Evolutionary conservation across 1,140 invertebrate species (phyloP).

Genomic region (Drosophila funebris): DNA sequence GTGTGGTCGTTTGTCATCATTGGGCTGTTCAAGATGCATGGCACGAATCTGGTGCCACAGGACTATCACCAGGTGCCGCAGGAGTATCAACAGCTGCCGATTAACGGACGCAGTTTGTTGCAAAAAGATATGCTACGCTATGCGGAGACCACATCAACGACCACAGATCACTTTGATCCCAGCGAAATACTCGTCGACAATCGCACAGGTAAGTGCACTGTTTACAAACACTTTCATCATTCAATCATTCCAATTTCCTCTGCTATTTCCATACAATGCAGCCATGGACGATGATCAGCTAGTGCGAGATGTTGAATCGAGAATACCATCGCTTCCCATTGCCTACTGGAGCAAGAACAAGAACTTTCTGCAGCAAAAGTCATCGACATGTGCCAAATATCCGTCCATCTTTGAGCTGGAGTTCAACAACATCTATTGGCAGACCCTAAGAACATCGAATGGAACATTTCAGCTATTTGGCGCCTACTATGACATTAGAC

Average conservation of each 20-base stretch:
- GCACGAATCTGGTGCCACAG: slow-evolving; percentile 76
- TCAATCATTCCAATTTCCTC: too few species aligned
- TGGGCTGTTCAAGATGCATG: slow-evolving; percentile 82
- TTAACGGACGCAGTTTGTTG: slow-evolving; percentile 78
- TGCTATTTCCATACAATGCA: slow-evolving; percentile 7
- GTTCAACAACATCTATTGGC: slow-evolving; percentile 97
- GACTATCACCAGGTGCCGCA: slow-evolving; percentile 71
- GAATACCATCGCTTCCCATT: slow-evolving; percentile 92
- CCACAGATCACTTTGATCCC: slow-evolving; percentile 81
- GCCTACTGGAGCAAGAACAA: slow-evolving; percentile 92
- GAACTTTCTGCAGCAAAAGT: slow-evolving; percentile 88
- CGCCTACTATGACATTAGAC: slow-evolving; percentile 93
- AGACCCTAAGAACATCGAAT: slow-evolving; percentile 90
- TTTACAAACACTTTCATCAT: too few species aligned
- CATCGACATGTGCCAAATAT: slow-evolving; percentile 90
- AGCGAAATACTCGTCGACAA: slow-evolving; percentile 82
- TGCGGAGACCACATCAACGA: slow-evolving; percentile 79
- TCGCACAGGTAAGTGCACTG: slow-evolving; percentile 78
- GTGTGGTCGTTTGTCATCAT: slow-evolving; percentile 83
- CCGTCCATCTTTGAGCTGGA: slow-evolving; percentile 94
- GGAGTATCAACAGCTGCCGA: slow-evolving; percentile 67
- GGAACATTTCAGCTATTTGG: slow-evolving; percentile 95
- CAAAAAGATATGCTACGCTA: slow-evolving; percentile 79
- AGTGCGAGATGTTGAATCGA: slow-evolving; percentile 89
- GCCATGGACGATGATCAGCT: slow-evolving; percentile 89